phyloP scores from a whole-genome alignment of 1,140 invertebrate species.

The Portunus trituberculatus region DNA sequence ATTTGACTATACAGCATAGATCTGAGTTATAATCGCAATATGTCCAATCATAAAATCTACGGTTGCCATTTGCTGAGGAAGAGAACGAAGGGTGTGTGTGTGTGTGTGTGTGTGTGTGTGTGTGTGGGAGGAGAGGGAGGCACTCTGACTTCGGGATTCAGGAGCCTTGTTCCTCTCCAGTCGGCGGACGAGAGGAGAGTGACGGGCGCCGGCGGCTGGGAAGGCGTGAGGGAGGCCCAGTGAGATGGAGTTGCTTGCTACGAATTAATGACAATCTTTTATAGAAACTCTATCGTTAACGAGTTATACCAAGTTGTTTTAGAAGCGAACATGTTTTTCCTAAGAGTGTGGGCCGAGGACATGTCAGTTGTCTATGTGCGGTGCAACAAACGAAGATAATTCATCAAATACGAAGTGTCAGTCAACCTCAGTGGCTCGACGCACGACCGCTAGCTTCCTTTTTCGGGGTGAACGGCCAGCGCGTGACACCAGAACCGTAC shows the following conservation, averaged over 20 bases:
- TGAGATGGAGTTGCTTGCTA: not conserved
- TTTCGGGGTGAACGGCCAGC: slow-evolving; percentile 72
- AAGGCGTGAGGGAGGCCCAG: not conserved
- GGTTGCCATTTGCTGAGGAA: too few relatives aligned
- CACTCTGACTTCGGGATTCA: not conserved
- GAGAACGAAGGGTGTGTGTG: not conserved
- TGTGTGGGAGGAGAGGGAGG: not conserved
- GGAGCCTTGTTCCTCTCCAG: not conserved
- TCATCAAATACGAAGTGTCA: not conserved
- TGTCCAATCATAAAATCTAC: too few relatives aligned
- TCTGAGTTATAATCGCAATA: too few relatives aligned
- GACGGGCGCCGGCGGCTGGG: not conserved
- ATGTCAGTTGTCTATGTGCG: not conserved
- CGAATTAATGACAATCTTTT: not conserved
- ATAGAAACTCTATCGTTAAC: not conserved
- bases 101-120: not conserved
- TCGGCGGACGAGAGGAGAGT: not conserved
- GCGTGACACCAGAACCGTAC: slow-evolving; percentile 61
- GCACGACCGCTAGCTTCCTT: slow-evolving; percentile 72
- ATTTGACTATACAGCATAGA: too few relatives aligned
- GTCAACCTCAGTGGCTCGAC: not conserved
- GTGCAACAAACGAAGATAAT: not conserved
- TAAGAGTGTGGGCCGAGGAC: not conserved
- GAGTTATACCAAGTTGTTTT: too few relatives aligned
- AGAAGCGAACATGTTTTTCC: not conserved